Percentiles rank a stretch among this genome's conserved stretches.
Conservation (phyloP, 2,888 invertebrate genomes). For the Chaitophorus viminalis region DNA sequence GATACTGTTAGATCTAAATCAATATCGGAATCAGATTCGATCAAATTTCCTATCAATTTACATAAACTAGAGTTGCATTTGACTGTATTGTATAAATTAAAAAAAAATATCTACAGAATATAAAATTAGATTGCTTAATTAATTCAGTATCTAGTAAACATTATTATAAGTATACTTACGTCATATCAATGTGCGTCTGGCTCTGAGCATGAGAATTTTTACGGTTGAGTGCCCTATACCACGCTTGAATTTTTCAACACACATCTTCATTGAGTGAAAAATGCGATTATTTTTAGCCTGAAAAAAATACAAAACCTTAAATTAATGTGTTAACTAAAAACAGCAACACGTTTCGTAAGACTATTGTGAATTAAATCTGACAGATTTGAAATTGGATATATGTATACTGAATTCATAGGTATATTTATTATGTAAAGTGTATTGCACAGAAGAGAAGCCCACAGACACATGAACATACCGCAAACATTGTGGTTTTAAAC, state of each 20-base stretch:
- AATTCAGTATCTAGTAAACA: neutral
- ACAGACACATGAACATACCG: neutral
- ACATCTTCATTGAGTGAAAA: neutral
- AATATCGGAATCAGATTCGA: slow-evolving; percentile 15
- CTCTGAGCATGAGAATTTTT: neutral
- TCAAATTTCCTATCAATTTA: neutral
- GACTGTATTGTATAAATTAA: neutral
- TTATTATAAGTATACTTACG: neutral
- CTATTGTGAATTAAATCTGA: slow-evolving; percentile 1
- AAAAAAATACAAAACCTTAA: neutral
- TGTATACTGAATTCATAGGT: neutral
- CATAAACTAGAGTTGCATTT: neutral
- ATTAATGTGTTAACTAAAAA: no score
- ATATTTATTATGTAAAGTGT: neutral
- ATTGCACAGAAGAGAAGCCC: slow-evolving; percentile 8
- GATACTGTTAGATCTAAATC: neutral
- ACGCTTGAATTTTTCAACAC: neutral
- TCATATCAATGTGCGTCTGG: neutral
- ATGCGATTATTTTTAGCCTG: neutral
- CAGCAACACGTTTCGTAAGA: neutral
- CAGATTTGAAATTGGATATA: slow-evolving; percentile 15
- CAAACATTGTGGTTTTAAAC: slow-evolving; percentile 28
- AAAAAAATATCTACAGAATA: neutral
- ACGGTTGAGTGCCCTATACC: neutral
- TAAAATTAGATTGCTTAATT: neutral